Evolutionary conservation across 2,888 invertebrate species (phyloP).

Genomic region (Ellobium chinense): DNA sequence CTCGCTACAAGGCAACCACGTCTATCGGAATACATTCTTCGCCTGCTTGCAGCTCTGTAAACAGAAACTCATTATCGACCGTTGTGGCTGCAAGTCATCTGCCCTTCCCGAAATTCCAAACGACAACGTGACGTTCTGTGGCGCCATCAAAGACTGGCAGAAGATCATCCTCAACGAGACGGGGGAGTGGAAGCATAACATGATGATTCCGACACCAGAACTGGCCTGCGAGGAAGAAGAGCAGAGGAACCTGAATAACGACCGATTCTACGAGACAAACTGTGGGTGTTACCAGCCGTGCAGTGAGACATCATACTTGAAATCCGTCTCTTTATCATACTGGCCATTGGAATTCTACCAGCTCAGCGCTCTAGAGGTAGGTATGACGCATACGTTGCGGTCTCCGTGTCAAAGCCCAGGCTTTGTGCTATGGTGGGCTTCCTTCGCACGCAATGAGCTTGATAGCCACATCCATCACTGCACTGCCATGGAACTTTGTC

Average conservation of each 20-base stretch:
- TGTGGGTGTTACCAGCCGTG: constrained; percentile 69
- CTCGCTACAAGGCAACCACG: constrained; percentile 51
- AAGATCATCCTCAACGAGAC: constrained; percentile 47
- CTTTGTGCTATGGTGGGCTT: too few species aligned
- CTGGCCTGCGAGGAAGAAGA: constrained; percentile 66
- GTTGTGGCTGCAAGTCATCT: constrained; percentile 71
- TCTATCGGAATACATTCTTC: constrained; percentile 69
- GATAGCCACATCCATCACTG: too few species aligned
- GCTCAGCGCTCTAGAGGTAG: constrained; percentile 61
- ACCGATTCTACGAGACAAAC: constrained; percentile 66
- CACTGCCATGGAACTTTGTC: too few species aligned
- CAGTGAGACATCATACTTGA: constrained; percentile 70
- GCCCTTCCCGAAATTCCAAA: constrained; percentile 62
- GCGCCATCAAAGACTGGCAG: constrained; percentile 67
- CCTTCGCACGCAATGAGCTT: too few species aligned
- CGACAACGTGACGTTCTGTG: constrained; percentile 66
- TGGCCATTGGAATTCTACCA: constrained; percentile 75
- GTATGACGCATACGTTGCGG: too few species aligned
- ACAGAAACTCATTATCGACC: constrained; percentile 66
- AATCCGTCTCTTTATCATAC: constrained; percentile 71
- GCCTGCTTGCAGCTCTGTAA: constrained; percentile 73
- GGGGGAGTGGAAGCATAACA: constrained; percentile 42
- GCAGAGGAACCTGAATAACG: constrained; percentile 64
- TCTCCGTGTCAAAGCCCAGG: too few species aligned
- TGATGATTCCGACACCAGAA: constrained; percentile 53